A percentile compares a stretch with the other conserved stretches of the same genome.
phyloP scores from a whole-genome alignment of 2,113 vertebrate genomes.

The human region GRCh38 chr12:14712501-14713000 shows the following conservation, averaged over 20 bases:
- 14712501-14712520: not conserved
- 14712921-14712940: not conserved
- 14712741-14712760: not conserved
- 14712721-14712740: not conserved
- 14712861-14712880: not conserved
- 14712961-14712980: not conserved
- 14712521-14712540: not conserved
- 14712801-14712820: not conserved
- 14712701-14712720: not conserved
- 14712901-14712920: not conserved
- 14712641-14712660: not conserved
- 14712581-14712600: not conserved
- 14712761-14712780: not conserved
- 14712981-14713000: too few species aligned
- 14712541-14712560: not conserved
- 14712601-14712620: not conserved
- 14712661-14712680: not conserved
- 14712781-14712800: not conserved
- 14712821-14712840: not conserved
- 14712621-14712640: not conserved
- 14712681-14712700: not conserved
- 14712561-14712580: not conserved
- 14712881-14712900: not conserved
- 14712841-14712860: not conserved
- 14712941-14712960: not conserved